These are phyloP conservation scores for Diadophis punctatus DNA, from an alignment of 2,113 vertebrate species.

Conservation along the genomic window DNA sequence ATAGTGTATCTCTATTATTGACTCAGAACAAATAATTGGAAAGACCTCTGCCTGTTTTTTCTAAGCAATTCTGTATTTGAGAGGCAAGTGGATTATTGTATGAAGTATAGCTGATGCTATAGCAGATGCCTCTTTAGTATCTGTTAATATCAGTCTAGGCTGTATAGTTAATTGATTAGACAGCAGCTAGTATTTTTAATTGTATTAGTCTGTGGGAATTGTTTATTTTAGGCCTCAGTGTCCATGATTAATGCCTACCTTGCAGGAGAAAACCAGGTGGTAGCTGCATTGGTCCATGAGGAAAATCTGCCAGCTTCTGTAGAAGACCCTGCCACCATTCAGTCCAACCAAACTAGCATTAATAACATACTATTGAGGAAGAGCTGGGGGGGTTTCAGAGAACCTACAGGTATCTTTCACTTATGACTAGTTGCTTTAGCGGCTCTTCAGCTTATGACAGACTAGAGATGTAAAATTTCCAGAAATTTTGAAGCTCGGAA, in stretches of 20 bases:
- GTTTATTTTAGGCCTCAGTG: background rate
- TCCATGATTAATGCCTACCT: background rate
- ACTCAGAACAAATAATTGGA: background rate
- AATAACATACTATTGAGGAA: no score
- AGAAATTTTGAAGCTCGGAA: no score
- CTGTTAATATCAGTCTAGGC: background rate
- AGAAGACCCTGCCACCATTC: background rate
- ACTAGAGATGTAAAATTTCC: no score
- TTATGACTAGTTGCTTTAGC: no score
- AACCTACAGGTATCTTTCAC: no score
- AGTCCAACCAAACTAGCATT: background rate
- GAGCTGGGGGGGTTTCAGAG: no score
- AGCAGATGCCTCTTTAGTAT: background rate
- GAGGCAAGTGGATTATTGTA: background rate
- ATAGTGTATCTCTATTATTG: background rate
- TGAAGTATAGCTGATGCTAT: background rate
- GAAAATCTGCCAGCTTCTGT: background rate
- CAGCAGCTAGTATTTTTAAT: background rate
- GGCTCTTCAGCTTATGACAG: no score
- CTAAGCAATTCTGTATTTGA: background rate
- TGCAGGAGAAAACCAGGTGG: background rate
- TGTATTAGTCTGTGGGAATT: background rate
- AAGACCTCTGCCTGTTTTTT: background rate
- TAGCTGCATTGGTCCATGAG: background rate
- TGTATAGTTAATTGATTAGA: background rate